Conservation (phyloP, 1,140 invertebrate species). For the Euborellia annulipes region DNA sequence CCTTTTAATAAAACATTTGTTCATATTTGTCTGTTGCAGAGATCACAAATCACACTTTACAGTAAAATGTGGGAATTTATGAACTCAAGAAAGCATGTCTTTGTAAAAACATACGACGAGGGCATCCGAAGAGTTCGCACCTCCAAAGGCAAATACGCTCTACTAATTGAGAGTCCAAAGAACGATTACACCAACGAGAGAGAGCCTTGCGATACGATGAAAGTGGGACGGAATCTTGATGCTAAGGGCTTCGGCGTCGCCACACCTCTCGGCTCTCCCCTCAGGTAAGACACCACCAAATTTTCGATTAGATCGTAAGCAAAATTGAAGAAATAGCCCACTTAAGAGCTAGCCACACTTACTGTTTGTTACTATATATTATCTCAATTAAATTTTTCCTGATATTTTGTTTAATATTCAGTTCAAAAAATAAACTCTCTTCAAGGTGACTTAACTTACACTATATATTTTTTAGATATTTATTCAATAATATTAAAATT, state of each 20-base stretch:
- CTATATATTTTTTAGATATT: too few relatives aligned
- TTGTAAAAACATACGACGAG: conserved; percentile 67
- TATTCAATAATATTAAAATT: too few relatives aligned
- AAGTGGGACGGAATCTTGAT: conserved; percentile 80
- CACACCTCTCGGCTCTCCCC: conserved; percentile 73
- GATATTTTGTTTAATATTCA: too few relatives aligned
- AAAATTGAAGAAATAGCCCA: too few relatives aligned
- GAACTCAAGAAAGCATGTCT: conserved; percentile 67
- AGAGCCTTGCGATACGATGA: conserved; percentile 90
- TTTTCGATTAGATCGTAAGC: too few relatives aligned
- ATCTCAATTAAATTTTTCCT: too few relatives aligned
- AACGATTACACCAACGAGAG: conserved; percentile 89
- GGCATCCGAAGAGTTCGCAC: conserved; percentile 65
- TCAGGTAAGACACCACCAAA: too few relatives aligned
- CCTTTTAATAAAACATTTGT: too few relatives aligned
- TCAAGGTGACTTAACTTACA: too few relatives aligned
- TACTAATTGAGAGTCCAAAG: conserved; percentile 83
- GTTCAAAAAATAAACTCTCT: too few relatives aligned
- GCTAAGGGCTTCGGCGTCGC: conserved; percentile 89
- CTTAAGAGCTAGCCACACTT: too few relatives aligned
- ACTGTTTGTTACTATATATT: too few relatives aligned
- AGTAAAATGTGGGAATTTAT: conserved; percentile 94
- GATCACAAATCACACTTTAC: conserved; percentile 78
- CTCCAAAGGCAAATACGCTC: conserved; percentile 85
- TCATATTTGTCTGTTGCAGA: conserved; percentile 35